phyloP scores from a whole-genome alignment of 2,888 invertebrate genomes.

The Eristalinus sepulchralis region DNA sequence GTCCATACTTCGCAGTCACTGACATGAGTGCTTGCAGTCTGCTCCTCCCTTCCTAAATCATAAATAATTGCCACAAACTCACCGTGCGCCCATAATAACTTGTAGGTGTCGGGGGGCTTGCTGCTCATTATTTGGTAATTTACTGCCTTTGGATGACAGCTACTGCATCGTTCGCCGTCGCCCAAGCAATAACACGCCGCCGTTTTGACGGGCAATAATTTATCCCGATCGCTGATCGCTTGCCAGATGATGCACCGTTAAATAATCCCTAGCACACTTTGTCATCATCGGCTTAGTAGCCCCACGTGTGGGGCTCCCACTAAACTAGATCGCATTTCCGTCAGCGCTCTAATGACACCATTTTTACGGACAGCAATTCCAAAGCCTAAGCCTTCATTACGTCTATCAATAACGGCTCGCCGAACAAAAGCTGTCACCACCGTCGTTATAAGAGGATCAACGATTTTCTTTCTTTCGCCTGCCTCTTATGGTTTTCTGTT shows the following conservation, averaged over 20 bases:
- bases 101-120: background rate
- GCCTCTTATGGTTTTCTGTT: background rate
- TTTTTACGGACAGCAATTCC: background rate
- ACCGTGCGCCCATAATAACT: background rate
- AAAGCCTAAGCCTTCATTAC: conserved; percentile 13
- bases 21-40: background rate
- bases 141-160: background rate
- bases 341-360: conserved; percentile 17
- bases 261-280: conserved; percentile 6
- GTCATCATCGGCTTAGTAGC: background rate
- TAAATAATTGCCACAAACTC: background rate
- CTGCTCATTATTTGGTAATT: background rate
- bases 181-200: background rate
- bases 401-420: conserved; percentile 31
- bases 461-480: background rate
- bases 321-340: conserved; percentile 27
- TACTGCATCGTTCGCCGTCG: background rate
- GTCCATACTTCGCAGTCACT: background rate
- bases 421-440: conserved; percentile 52
- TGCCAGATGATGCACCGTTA: background rate
- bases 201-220: background rate
- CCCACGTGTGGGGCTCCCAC: background rate
- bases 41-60: background rate
- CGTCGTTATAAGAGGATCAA: conserved; percentile 44
- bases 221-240: background rate